Evolutionary conservation across 2,888 invertebrate species (phyloP).

Genomic region (Pterostichus niger): DNA sequence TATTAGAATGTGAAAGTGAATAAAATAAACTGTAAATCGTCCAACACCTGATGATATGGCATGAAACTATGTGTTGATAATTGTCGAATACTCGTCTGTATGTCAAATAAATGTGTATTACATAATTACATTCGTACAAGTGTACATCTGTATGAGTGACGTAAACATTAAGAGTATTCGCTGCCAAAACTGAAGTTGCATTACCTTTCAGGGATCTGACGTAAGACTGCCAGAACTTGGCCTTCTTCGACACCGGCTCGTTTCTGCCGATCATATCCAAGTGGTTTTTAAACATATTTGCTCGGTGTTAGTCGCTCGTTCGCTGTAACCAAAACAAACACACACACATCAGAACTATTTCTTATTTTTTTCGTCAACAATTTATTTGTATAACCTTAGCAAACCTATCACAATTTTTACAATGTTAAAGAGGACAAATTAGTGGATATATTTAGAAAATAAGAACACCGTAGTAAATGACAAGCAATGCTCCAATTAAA

Average conservation of each 20-base stretch:
- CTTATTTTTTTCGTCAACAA: slow-evolving; percentile 3
- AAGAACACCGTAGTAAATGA: slow-evolving; percentile 72
- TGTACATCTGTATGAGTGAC: slow-evolving; percentile 51
- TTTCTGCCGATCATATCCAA: slow-evolving; percentile 96
- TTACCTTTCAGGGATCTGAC: slow-evolving; percentile 94
- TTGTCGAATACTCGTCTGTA: slow-evolving; percentile 1
- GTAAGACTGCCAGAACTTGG: slow-evolving; percentile 96
- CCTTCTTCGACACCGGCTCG: slow-evolving; percentile 94
- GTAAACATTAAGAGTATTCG: slow-evolving; percentile 39
- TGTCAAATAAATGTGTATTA: background rate
- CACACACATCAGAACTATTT: slow-evolving; percentile 28
- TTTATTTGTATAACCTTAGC: slow-evolving; percentile 24
- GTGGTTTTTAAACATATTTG: slow-evolving; percentile 94
- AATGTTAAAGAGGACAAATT: slow-evolving; percentile 8
- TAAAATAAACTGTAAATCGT: background rate
- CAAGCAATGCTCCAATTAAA: slow-evolving; percentile 72
- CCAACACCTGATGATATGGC: slow-evolving; percentile 25
- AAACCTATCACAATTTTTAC: slow-evolving; percentile 47
- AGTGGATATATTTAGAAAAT: slow-evolving; percentile 68
- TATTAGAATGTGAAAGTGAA: background rate
- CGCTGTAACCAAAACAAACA: slow-evolving; percentile 78
- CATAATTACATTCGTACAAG: slow-evolving; percentile 47
- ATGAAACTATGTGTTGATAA: slow-evolving; percentile 26
- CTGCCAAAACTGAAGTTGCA: slow-evolving; percentile 43
- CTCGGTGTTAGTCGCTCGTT: slow-evolving; percentile 84